A percentile compares a stretch with the other conserved stretches of the same genome.
These are phyloP conservation scores for Zaprionus bogoriensis DNA, from an alignment of 2,888 invertebrate genomes.

Conservation along the genomic window DNA sequence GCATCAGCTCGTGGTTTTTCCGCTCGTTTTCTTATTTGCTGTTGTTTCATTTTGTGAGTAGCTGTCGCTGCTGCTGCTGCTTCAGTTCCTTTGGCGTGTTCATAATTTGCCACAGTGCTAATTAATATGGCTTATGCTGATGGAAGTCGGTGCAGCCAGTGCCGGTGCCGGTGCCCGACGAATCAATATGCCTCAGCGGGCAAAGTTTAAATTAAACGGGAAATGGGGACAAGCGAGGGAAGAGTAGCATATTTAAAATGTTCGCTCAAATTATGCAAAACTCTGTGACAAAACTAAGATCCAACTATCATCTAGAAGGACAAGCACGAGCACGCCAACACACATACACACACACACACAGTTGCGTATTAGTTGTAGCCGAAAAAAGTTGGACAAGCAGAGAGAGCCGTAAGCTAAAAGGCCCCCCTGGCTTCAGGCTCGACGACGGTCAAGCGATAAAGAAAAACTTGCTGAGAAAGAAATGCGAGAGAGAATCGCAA, in stretches of 20 bases:
- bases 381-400: slow-evolving; percentile 29
- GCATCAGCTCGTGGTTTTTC: not conserved
- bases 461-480: slow-evolving; percentile 50
- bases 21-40: not conserved
- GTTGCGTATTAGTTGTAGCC: slow-evolving; percentile 7
- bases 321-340: slow-evolving; percentile 17
- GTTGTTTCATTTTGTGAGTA: slow-evolving; percentile 15
- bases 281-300: slow-evolving; percentile 43
- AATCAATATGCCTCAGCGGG: slow-evolving; percentile 9
- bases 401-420: slow-evolving; percentile 13
- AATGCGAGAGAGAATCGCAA: slow-evolving; percentile 23
- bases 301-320: slow-evolving; percentile 36
- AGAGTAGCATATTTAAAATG: slow-evolving; percentile 38
- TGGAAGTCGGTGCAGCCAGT: slow-evolving; percentile 2
- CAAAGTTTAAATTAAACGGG: slow-evolving; percentile 35
- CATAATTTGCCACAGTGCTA: slow-evolving; percentile 35
- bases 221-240: not conserved
- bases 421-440: slow-evolving; percentile 38
- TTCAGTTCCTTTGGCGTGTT: slow-evolving; percentile 15
- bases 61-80: not conserved
- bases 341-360: slow-evolving; percentile 14
- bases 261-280: slow-evolving; percentile 56
- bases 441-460: slow-evolving; percentile 60
- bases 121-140: slow-evolving; percentile 48
- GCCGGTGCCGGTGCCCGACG: slow-evolving; percentile 36